Evolutionary conservation across 2,888 invertebrate genomes (phyloP).

Genomic region (Apodemia duryi): DNA sequence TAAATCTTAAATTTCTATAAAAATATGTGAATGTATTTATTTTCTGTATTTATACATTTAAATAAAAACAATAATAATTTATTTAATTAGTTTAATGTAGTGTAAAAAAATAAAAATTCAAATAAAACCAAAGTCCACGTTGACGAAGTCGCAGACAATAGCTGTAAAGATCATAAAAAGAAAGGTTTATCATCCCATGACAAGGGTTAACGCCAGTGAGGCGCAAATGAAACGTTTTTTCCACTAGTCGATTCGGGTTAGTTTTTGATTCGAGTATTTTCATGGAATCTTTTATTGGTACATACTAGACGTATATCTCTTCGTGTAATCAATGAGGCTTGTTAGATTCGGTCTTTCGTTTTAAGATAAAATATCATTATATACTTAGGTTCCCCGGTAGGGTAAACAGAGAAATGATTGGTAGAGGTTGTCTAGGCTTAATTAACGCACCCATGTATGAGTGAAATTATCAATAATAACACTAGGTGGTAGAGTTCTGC

Average conservation of each 20-base stretch:
- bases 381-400: no score
- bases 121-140: background rate
- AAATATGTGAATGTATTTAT: no score
- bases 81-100: no score
- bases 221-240: constrained; percentile 9
- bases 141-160: background rate
- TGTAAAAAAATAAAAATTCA: no score
- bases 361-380: background rate
- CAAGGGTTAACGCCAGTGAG: background rate
- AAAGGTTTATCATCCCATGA: background rate
- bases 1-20: no score
- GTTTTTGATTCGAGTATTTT: background rate
- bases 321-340: background rate
- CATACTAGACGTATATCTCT: background rate
- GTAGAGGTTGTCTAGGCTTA: no score
- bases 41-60: no score
- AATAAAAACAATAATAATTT: no score
- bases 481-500: no score
- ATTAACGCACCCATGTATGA: no score
- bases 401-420: no score
- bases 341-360: background rate
- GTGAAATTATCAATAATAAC: no score
- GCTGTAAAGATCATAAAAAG: background rate
- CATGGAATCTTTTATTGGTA: background rate
- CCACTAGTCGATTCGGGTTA: background rate